Conservation (phyloP, 2,888 invertebrate genomes). For the Elmis aenea region DNA sequence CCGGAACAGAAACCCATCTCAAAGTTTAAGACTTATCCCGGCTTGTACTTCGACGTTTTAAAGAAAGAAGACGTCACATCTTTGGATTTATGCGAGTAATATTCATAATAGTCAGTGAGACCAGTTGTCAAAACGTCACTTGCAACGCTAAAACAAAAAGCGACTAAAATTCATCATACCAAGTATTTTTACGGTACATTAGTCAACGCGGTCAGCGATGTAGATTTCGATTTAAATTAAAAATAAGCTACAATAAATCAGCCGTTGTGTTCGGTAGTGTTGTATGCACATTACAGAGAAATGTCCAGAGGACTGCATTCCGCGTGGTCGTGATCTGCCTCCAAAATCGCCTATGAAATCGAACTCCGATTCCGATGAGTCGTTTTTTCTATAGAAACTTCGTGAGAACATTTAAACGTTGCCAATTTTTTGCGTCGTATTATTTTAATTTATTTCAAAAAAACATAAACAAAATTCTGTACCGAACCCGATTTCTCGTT, state of each 20-base stretch:
- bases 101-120: constrained; percentile 2
- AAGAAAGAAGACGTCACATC: too few species aligned
- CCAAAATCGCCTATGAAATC: constrained; percentile 27
- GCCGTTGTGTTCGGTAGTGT: constrained; percentile 22
- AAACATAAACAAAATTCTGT: too few species aligned
- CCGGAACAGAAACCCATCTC: too few species aligned
- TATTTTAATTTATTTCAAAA: too few species aligned
- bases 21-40: too few species aligned
- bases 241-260: constrained; percentile 23
- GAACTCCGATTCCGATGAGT: constrained; percentile 24
- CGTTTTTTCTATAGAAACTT: constrained; percentile 15
- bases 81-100: too few species aligned
- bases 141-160: constrained; percentile 5
- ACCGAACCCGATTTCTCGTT: too few species aligned
- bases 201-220: constrained; percentile 16
- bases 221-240: constrained; percentile 22
- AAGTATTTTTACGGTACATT: constrained; percentile 21
- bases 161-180: constrained; percentile 16
- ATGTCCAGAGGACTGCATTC: constrained; percentile 26
- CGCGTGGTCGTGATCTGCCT: constrained; percentile 27
- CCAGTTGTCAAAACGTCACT: constrained; percentile 7
- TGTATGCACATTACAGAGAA: constrained; percentile 23
- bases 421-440: too few species aligned
- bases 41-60: too few species aligned
- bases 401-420: constrained; percentile 21